These are phyloP conservation scores for Heliconius erato DNA, from an alignment of 2,888 invertebrate species.

Conservation along the genomic window DNA sequence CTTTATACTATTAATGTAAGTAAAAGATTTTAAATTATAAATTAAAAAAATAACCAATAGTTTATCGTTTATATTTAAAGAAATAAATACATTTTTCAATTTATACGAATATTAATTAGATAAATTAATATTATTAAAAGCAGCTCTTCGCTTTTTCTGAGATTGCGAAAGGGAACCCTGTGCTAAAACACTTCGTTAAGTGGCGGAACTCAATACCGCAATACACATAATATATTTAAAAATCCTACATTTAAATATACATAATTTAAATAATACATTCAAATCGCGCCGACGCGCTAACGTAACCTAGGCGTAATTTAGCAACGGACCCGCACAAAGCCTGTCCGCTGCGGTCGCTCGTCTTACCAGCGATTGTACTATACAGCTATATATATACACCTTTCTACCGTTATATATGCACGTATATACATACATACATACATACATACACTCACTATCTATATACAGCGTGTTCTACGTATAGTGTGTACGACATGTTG, in stretches of 20 bases:
- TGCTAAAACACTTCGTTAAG: no score
- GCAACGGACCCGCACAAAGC: constrained; percentile 81
- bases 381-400: constrained; percentile 51
- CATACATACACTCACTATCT: constrained; percentile 54
- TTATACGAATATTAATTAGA: no score
- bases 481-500: constrained; percentile 50
- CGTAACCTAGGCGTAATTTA: constrained; percentile 58
- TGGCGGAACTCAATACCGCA: not conserved
- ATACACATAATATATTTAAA: no score
- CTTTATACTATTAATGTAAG: no score
- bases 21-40: no score
- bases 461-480: constrained; percentile 40
- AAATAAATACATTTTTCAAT: no score
- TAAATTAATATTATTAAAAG: no score
- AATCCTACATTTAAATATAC: not conserved
- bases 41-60: no score
- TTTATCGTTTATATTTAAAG: no score
- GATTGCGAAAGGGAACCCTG: no score
- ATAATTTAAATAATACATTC: constrained; percentile 6
- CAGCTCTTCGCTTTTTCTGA: no score
- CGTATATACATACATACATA: constrained; percentile 44
- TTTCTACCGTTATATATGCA: constrained; percentile 38
- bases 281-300: constrained; percentile 57
- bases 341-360: constrained; percentile 82
- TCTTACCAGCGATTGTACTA: constrained; percentile 77